Conservation (phyloP, 2,888 invertebrate genomes). For the Acronicta aceris region DNA sequence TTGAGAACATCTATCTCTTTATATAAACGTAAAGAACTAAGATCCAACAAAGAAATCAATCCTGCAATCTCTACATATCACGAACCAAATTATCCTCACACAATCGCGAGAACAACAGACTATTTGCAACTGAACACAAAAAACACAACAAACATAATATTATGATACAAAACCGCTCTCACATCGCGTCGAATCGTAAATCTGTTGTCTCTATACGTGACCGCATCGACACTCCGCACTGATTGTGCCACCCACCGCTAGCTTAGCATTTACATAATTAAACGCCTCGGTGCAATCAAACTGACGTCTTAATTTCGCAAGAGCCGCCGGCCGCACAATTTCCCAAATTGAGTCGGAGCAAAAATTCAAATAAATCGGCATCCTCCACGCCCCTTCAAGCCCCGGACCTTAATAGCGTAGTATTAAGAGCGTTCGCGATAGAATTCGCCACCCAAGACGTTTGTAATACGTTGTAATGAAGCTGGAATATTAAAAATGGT, state of each 20-base stretch:
- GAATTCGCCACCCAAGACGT: constrained; percentile 89
- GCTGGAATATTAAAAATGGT: constrained; percentile 89
- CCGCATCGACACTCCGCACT: constrained; percentile 78
- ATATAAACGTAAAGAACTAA: background rate
- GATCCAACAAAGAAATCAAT: constrained; percentile 10
- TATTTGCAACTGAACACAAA: constrained; percentile 41
- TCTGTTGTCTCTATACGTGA: constrained; percentile 81
- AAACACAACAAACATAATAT: constrained; percentile 54
- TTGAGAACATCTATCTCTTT: background rate
- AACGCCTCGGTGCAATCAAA: constrained; percentile 86
- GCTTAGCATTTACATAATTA: constrained; percentile 89
- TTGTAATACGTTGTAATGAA: constrained; percentile 89
- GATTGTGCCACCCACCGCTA: constrained; percentile 85
- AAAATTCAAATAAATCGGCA: constrained; percentile 89
- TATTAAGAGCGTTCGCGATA: constrained; percentile 88
- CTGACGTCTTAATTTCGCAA: constrained; percentile 89
- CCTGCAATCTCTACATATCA: constrained; percentile 27
- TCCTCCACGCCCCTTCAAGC: constrained; percentile 67
- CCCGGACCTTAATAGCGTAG: constrained; percentile 79
- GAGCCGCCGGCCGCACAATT: constrained; percentile 87
- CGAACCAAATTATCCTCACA: constrained; percentile 27
- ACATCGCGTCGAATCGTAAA: constrained; percentile 73
- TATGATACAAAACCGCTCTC: constrained; percentile 42
- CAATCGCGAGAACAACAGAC: constrained; percentile 36
- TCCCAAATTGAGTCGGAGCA: constrained; percentile 88